phyloP scores from a whole-genome alignment of 2,888 invertebrate genomes.

The Graphium colonna region DNA sequence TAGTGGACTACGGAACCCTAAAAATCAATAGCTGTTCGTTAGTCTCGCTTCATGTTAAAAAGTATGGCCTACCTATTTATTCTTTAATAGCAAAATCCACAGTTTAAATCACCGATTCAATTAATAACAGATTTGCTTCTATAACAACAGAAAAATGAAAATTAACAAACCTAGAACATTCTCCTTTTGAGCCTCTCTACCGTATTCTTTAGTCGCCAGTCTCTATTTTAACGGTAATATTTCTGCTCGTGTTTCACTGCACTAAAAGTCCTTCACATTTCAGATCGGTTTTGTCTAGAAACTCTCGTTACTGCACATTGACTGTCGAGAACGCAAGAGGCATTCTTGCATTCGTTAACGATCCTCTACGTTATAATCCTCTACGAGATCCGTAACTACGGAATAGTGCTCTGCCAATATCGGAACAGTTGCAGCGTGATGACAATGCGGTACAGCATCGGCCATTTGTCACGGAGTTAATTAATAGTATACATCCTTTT shows the following conservation, averaged over 20 bases:
- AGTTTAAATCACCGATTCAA: too few species aligned
- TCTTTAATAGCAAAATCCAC: too few species aligned
- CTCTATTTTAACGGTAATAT: too few species aligned
- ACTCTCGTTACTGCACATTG: neutral
- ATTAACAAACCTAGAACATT: too few species aligned
- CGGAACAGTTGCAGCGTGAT: conserved; percentile 1
- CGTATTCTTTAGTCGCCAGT: too few species aligned
- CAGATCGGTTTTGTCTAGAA: neutral
- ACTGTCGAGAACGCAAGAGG: neutral
- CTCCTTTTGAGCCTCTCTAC: too few species aligned
- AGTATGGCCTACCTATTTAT: too few species aligned
- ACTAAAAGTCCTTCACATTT: neutral
- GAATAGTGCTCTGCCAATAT: neutral
- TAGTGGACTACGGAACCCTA: too few species aligned
- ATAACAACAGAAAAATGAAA: too few species aligned
- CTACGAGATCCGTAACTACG: neutral
- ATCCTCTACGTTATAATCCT: neutral
- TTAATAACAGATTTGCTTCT: too few species aligned
- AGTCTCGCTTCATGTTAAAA: too few species aligned
- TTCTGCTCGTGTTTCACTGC: neutral
- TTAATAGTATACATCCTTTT: conserved; percentile 20
- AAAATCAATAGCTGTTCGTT: too few species aligned
- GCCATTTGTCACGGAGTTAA: conserved; percentile 20
- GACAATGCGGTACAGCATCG: conserved; percentile 2
- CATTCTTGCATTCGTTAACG: neutral